These are phyloP conservation scores for Centroberyx gerrardi DNA, from an alignment of 2,797 vertebrate genomes.

Conservation along the genomic window DNA sequence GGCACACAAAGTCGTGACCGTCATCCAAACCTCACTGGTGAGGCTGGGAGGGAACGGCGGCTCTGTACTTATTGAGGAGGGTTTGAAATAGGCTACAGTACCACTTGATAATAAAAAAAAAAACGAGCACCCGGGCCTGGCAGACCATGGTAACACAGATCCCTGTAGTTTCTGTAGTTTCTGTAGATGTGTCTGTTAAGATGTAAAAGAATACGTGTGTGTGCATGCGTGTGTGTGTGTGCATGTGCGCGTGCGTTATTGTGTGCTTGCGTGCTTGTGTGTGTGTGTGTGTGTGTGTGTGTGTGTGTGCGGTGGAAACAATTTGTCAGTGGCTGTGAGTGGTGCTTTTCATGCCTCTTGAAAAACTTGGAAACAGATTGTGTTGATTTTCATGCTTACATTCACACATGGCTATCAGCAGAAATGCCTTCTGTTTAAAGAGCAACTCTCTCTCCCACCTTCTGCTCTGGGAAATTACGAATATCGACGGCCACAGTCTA, in stretches of 20 bases:
- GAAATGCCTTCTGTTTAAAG: conserved; percentile 71
- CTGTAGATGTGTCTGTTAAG: conserved; percentile 32
- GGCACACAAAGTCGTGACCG: conserved; percentile 79
- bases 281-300: conserved; percentile 2
- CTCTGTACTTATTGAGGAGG: conserved; percentile 42
- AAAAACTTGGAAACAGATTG: conserved; percentile 76
- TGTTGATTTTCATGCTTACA: conserved; percentile 74
- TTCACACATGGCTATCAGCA: conserved; percentile 74
- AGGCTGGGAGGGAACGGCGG: conserved; percentile 49
- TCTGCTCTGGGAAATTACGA: conserved; percentile 66
- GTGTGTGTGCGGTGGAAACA: conserved; percentile 37
- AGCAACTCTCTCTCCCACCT: conserved; percentile 65
- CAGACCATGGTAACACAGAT: conserved; percentile 46
- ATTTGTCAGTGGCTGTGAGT: conserved; percentile 51
- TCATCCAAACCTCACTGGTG: conserved; percentile 73
- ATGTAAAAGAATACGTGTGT: conserved; percentile 23
- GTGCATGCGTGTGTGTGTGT: not conserved
- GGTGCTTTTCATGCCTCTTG: conserved; percentile 52
- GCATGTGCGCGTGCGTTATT: not conserved
- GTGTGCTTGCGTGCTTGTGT: not conserved
- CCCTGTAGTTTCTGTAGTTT: conserved; percentile 52
- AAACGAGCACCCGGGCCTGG: not conserved
- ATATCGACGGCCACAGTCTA: conserved; percentile 61
- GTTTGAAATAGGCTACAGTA: conserved; percentile 60
- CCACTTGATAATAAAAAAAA: conserved; percentile 60